These are phyloP conservation scores for Ptiloglossa arizonensis DNA, from an alignment of 1,140 invertebrate species.

Conservation along the genomic window DNA sequence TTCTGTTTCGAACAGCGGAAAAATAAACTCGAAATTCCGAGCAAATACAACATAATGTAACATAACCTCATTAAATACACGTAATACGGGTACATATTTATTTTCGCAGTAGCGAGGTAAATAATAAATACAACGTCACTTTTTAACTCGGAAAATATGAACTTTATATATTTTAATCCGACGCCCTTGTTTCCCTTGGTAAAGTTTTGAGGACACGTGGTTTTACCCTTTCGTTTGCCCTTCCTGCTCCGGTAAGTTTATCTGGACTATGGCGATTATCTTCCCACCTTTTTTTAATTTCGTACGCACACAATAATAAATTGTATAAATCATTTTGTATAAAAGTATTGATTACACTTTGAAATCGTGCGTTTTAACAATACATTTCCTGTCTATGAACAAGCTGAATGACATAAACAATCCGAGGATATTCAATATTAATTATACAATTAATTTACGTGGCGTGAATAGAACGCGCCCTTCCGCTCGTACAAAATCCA, in stretches of 20 bases:
- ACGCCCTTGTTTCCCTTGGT: not conserved
- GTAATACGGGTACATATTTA: not conserved
- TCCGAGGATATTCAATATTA: slow-evolving; percentile 65
- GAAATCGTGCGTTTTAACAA: slow-evolving; percentile 58
- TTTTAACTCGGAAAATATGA: too few species aligned
- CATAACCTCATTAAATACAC: not conserved
- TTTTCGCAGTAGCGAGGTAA: not conserved
- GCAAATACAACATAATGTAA: not conserved
- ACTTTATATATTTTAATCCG: not conserved
- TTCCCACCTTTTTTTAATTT: not conserved
- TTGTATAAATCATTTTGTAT: slow-evolving; percentile 44
- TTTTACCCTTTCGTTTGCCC: not conserved
- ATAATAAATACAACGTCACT: too few species aligned
- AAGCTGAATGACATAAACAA: slow-evolving; percentile 56
- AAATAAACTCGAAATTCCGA: not conserved
- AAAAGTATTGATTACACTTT: slow-evolving; percentile 57
- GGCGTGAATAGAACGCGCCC: slow-evolving; percentile 59
- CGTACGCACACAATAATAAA: not conserved
- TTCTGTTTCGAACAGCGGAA: too few species aligned
- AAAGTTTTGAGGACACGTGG: not conserved
- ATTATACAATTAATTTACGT: slow-evolving; percentile 68
- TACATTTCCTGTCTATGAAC: slow-evolving; percentile 56
- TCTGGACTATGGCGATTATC: not conserved
- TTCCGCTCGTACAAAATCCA: slow-evolving; percentile 50
- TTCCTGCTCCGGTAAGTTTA: not conserved